phyloP scores from a whole-genome alignment of 2,797 vertebrate genomes.

The Sandelia bainsii region DNA sequence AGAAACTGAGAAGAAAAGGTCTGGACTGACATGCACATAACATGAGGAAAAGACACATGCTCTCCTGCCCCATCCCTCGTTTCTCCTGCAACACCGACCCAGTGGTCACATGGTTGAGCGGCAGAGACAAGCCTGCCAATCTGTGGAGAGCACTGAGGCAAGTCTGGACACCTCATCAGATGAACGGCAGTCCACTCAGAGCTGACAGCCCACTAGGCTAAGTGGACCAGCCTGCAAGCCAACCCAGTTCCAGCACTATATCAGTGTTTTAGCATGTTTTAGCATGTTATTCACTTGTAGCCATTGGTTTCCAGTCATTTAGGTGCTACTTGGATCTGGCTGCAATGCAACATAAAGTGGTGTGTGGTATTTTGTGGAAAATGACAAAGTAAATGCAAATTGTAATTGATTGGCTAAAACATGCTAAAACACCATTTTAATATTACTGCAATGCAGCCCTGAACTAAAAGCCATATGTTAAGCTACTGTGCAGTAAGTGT shows the following conservation, averaged over 20 bases:
- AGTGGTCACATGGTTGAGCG: conserved; percentile 23
- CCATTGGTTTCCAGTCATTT: not conserved
- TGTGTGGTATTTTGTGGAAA: not conserved
- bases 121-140: conserved; percentile 37
- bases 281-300: not conserved
- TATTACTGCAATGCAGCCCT: too few species aligned
- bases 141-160: conserved; percentile 45
- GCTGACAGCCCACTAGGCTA: conserved; percentile 40
- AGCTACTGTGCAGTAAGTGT: not conserved
- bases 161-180: conserved; percentile 42
- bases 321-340: not conserved
- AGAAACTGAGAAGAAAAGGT: conserved; percentile 49
- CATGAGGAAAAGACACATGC: conserved; percentile 71
- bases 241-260: not conserved
- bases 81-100: conserved; percentile 35
- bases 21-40: conserved; percentile 77
- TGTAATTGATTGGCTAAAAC: conserved; percentile 15
- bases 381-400: not conserved
- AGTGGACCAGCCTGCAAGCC: conserved; percentile 27
- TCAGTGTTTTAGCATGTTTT: conserved; percentile 15
- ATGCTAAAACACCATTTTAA: conserved; percentile 17
- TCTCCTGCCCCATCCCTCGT: conserved; percentile 62
- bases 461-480: too few species aligned
- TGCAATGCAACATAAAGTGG: not conserved
- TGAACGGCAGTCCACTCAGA: conserved; percentile 43